Percentiles rank a stretch among this genome's conserved stretches.
Conservation (phyloP, 1,140 invertebrate genomes). For the Aporrectodea caliginosa region DNA sequence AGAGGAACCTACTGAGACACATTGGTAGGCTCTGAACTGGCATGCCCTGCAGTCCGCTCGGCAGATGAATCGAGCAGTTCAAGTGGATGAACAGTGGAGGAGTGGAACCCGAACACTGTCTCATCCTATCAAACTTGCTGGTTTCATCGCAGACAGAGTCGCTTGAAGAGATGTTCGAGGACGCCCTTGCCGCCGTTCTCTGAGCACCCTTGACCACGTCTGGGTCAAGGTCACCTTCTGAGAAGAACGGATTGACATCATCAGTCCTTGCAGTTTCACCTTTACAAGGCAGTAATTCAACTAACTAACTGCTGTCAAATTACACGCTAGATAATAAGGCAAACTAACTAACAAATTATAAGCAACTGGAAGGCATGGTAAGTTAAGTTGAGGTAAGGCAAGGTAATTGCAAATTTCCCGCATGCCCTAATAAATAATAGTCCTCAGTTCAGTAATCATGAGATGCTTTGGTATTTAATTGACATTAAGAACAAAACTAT, state of each 20-base stretch:
- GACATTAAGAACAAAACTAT: too few species aligned
- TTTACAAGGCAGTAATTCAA: too few species aligned
- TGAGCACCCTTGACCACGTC: neutral
- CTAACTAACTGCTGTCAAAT: too few species aligned
- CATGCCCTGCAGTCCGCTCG: neutral
- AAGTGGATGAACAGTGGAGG: neutral
- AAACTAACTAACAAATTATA: too few species aligned
- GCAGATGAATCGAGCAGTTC: neutral
- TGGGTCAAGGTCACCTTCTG: neutral
- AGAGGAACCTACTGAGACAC: neutral
- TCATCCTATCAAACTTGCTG: neutral
- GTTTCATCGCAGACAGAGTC: neutral
- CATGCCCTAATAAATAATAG: too few species aligned
- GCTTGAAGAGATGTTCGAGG: neutral
- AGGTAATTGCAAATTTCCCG: too few species aligned
- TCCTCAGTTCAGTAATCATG: too few species aligned
- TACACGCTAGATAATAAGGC: too few species aligned
- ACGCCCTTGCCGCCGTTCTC: neutral
- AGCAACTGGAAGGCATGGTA: too few species aligned
- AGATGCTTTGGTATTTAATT: too few species aligned
- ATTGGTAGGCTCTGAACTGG: neutral
- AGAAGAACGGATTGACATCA: neutral
- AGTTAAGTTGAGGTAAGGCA: too few species aligned
- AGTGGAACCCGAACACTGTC: neutral
- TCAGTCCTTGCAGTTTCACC: too few species aligned